Evolutionary conservation across 2,113 vertebrate species (phyloP), one percentile per base, ranked within the genome.

Genomic region (Calidris pugnax): DNA sequence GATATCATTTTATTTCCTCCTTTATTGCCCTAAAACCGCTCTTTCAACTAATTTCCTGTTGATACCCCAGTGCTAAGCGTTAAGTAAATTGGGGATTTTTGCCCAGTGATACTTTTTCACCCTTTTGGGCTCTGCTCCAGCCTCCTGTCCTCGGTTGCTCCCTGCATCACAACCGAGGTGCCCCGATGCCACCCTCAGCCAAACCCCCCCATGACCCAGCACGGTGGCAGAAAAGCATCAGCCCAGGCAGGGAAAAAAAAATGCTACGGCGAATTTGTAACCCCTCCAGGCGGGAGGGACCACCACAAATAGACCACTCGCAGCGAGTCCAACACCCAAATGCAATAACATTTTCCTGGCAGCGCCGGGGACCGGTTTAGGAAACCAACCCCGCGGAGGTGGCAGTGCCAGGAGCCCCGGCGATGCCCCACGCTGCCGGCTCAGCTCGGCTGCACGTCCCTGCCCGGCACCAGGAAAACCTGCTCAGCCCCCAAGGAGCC

Each of bases 291-390:
- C 71, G 37, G 7, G 2, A 43, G 5, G 6, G 62, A 11, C 33
- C 1, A 8, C 50, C 63, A 21, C 43, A 83, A 60, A 41, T 2
- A 30, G 35, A 18, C 21, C 67, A 18, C 84, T 56, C 10, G 4
- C 63, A 39, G 81, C 0, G 0, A 32, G 19, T 27, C 83, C 66
- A 43, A 32, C 80, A 41, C n/a, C 11, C 51, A 7, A 84, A 57
- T 19, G 20, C 28, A 28, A 5, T 30, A 43, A 76, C 28, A 27
- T 90, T 95, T 97, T 92, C 93, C 91, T 89, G 86, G 93, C 89
- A 69, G 53, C 0, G 4, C 59, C 2, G 3, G 19, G 43, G 62
- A 77, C 37, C 2, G 20, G 55, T 71, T 85, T 66, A 51, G 91
- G 91, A 90, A 96, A 78, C 22, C 73, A 55, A 56, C 32, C 22